Evolutionary conservation across 2,113 vertebrate species (phyloP).

Genomic region (Rhinoptilus africanus): DNA sequence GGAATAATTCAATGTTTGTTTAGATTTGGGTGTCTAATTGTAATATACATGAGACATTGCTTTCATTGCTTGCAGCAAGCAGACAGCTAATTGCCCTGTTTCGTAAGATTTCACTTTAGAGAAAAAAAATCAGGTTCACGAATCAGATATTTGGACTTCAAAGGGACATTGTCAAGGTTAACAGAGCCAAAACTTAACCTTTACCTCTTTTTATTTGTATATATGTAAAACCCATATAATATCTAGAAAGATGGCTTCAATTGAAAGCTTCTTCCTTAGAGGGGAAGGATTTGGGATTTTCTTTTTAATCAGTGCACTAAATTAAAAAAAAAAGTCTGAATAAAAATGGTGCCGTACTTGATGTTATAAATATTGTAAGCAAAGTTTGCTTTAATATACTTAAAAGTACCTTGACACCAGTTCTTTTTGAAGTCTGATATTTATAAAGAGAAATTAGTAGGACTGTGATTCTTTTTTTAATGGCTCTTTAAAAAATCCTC

Average conservation of each 20-base stretch:
- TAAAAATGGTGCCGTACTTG: neutral
- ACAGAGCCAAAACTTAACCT: neutral
- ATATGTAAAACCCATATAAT: neutral
- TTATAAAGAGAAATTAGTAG: neutral
- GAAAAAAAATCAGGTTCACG: neutral
- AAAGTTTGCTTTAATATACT: neutral
- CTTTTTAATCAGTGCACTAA: neutral
- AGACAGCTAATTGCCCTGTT: constrained; percentile 62
- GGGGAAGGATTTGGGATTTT: neutral
- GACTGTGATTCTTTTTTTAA: neutral
- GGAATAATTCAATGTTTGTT: constrained; percentile 14
- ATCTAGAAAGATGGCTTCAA: neutral
- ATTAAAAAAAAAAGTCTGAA: neutral
- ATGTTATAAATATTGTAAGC: neutral
- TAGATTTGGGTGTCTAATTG: constrained; percentile 4
- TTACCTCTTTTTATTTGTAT: neutral
- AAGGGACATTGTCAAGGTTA: constrained; percentile 3
- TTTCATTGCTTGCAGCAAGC: constrained; percentile 36
- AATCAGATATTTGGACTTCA: constrained; percentile 2
- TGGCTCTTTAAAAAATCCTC: neutral
- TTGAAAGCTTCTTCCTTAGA: neutral
- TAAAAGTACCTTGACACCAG: neutral
- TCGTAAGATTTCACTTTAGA: neutral
- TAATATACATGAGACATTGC: neutral
- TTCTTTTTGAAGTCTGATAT: constrained; percentile 29